A percentile compares a stretch with the other conserved stretches of the same genome.
These are phyloP conservation scores for Chorisops tibialis DNA, from an alignment of 2,888 invertebrate genomes.

Conservation along the genomic window DNA sequence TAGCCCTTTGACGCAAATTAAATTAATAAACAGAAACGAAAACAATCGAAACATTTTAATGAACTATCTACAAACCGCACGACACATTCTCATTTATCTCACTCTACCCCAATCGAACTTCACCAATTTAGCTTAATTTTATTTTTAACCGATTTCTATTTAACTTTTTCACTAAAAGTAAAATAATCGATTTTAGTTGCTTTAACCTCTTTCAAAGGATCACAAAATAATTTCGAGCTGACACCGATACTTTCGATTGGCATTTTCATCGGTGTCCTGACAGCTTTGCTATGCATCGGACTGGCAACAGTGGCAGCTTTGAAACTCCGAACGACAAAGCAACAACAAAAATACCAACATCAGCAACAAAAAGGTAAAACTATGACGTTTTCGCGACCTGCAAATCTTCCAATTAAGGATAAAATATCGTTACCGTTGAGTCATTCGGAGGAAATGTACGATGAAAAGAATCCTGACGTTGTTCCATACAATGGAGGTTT, in stretches of 20 bases:
- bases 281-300: conserved; percentile 51
- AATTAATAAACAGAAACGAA: no score
- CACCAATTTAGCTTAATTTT: no score
- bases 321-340: conserved; percentile 51
- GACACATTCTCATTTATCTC: no score
- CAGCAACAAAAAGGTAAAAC: conserved; percentile 47
- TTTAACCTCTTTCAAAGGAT: conserved; percentile 53
- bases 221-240: conserved; percentile 55
- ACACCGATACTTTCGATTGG: conserved; percentile 56
- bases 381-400: conserved; percentile 57
- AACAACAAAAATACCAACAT: conserved; percentile 49
- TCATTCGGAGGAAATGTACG: conserved; percentile 70
- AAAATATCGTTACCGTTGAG: conserved; percentile 65
- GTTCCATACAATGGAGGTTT: conserved; percentile 84
- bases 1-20: no score
- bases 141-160: no score
- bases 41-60: no score
- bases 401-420: conserved; percentile 61
- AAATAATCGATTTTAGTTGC: conserved; percentile 40
- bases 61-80: no score
- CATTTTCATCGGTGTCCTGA: conserved; percentile 52
- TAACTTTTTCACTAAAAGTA: no score
- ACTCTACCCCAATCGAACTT: no score
- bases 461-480: conserved; percentile 87
- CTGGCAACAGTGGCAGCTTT: conserved; percentile 51